phyloP scores from a whole-genome alignment of 2,888 invertebrate species.

The Agrotis exclamationis region DNA sequence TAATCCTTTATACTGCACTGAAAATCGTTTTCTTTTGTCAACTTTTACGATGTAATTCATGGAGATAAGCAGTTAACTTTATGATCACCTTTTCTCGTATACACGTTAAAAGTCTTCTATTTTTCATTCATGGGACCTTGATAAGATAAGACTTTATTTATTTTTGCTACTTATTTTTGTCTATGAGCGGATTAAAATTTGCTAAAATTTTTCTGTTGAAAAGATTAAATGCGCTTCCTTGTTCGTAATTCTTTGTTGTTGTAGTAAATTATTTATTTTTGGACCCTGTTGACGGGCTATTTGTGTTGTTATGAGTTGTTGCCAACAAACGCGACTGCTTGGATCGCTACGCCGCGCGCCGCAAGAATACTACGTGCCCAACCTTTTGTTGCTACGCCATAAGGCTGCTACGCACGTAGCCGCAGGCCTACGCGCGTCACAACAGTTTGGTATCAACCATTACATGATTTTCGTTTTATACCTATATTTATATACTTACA shows the following conservation, averaged over 20 bases:
- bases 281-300: not conserved
- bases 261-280: not conserved
- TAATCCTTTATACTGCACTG: slow-evolving; percentile 38
- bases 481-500: not conserved
- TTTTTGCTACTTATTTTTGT: slow-evolving; percentile 20
- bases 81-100: slow-evolving; percentile 24
- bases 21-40: slow-evolving; percentile 26
- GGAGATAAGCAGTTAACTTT: slow-evolving; percentile 44
- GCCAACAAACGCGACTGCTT: not conserved
- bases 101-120: slow-evolving; percentile 24
- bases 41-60: slow-evolving; percentile 52
- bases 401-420: not conserved
- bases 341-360: slow-evolving; percentile 1
- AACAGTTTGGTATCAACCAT: not conserved
- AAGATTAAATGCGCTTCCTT: not conserved
- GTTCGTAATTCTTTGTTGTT: not conserved
- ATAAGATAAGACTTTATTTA: slow-evolving; percentile 32
- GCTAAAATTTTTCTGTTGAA: slow-evolving; percentile 2
- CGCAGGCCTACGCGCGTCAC: not conserved
- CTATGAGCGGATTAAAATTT: not conserved
- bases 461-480: not conserved
- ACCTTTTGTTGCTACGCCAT: not conserved
- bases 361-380: not conserved
- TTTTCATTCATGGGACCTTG: slow-evolving; percentile 31
- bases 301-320: not conserved